A percentile compares a stretch with the other conserved stretches of the same genome.
phyloP scores from a whole-genome alignment of 2,888 invertebrate genomes.

The Phytoseiulus persimilis region DNA sequence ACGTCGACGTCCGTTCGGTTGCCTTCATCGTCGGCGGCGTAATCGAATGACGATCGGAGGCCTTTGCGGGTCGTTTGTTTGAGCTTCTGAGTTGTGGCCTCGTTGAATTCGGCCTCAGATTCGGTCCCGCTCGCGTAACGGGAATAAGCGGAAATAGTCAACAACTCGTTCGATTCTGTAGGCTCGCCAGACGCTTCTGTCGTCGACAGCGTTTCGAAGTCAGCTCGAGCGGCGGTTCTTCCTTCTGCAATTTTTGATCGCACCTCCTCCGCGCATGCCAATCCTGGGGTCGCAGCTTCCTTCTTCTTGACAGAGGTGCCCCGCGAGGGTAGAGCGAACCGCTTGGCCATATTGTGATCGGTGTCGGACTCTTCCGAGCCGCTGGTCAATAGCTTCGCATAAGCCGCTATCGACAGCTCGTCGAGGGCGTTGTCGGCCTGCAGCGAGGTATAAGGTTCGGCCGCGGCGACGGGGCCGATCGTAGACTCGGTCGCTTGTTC shows the following conservation, averaged over 20 bases:
- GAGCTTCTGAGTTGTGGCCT: not conserved
- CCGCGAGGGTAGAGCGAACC: constrained; percentile 6
- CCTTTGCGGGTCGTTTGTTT: not conserved
- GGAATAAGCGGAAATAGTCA: constrained; percentile 25
- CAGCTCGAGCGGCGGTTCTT: not conserved
- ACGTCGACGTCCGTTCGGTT: constrained; percentile 10
- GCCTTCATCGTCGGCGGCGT: constrained; percentile 27
- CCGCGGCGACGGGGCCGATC: not conserved
- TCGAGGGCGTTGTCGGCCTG: constrained; percentile 28
- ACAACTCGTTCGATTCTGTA: not conserved
- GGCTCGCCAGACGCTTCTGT: not conserved
- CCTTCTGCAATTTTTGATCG: too few species aligned
- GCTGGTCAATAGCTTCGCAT: not conserved
- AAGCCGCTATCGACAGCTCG: constrained; percentile 8
- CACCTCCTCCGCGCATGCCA: too few species aligned
- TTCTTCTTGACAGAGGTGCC: constrained; percentile 1
- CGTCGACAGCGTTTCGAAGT: not conserved
- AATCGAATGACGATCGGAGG: constrained; percentile 6
- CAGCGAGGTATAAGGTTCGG: not conserved
- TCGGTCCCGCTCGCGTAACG: constrained; percentile 26
- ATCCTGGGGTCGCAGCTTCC: too few species aligned
- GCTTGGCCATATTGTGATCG: not conserved
- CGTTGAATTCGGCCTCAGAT: not conserved
- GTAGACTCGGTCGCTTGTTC: not conserved
- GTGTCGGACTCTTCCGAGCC: constrained; percentile 13